A percentile compares a stretch with the other conserved stretches of the same genome.
These are phyloP conservation scores for Lamellibrachia columna DNA, from an alignment of 2,888 invertebrate genomes.

Conservation along the genomic window DNA sequence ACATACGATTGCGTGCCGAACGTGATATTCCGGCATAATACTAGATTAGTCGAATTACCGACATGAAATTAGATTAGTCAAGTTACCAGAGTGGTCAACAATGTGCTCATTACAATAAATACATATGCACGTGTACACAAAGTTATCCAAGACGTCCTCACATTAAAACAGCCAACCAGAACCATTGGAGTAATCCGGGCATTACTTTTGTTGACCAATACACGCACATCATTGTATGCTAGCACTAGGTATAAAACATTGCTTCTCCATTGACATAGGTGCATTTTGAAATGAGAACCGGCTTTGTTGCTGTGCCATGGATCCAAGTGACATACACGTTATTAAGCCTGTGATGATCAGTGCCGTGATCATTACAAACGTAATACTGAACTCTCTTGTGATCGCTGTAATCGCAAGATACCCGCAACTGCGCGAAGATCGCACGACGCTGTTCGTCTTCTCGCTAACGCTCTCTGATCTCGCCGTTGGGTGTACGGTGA, in stretches of 20 bases:
- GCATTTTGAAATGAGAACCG: background rate
- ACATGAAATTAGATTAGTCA: too few relatives aligned
- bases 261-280: background rate
- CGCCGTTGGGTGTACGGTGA: background rate
- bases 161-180: background rate
- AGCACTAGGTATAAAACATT: background rate
- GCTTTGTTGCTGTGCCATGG: background rate
- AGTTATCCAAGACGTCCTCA: background rate
- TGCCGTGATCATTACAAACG: background rate
- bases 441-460: background rate
- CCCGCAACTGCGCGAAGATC: constrained; percentile 3
- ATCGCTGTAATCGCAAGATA: constrained; percentile 4
- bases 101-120: background rate
- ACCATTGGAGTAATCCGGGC: background rate
- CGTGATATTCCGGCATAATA: background rate
- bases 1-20: too few relatives aligned
- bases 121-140: background rate
- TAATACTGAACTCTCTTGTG: background rate
- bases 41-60: background rate
- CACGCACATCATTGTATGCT: background rate
- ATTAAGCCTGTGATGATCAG: background rate
- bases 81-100: background rate
- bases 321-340: background rate
- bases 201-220: background rate
- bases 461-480: background rate